Evolutionary conservation across 2,888 invertebrate genomes (phyloP).

Genomic region (Rotaria magnacalcarata): DNA sequence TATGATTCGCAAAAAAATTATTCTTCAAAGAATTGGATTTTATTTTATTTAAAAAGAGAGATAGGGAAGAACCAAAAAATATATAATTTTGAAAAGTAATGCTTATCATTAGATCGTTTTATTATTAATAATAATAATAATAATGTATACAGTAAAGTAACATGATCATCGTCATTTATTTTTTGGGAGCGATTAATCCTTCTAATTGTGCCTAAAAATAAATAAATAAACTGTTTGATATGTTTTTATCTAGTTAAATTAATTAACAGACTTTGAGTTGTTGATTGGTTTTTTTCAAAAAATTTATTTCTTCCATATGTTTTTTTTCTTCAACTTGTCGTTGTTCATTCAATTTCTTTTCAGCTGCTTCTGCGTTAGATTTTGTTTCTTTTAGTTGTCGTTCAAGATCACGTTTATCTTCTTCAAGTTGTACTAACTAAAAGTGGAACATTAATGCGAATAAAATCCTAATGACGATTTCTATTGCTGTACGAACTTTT

Average conservation of each 20-base stretch:
- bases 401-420: slow-evolving; percentile 73
- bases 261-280: slow-evolving; percentile 72
- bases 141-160: not conserved
- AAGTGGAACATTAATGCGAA: not conserved
- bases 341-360: slow-evolving; percentile 66
- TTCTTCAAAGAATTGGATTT: not conserved
- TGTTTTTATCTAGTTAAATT: not conserved
- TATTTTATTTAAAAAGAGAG: not conserved
- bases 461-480: too few species aligned
- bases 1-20: slow-evolving; percentile 46
- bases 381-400: slow-evolving; percentile 65
- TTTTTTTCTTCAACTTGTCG: slow-evolving; percentile 85
- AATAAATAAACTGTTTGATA: not conserved
- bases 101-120: not conserved
- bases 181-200: slow-evolving; percentile 87
- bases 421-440: slow-evolving; percentile 62
- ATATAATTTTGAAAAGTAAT: too few species aligned
- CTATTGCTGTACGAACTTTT: slow-evolving; percentile 50
- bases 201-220: slow-evolving; percentile 76
- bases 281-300: slow-evolving; percentile 85
- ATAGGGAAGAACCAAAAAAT: not conserved
- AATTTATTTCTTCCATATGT: slow-evolving; percentile 82
- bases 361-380: slow-evolving; percentile 60
- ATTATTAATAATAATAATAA: not conserved
- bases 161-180: slow-evolving; percentile 62